These are phyloP conservation scores for Ahaetulla prasina DNA, from an alignment of 2,113 vertebrate species.

Conservation along the genomic window DNA sequence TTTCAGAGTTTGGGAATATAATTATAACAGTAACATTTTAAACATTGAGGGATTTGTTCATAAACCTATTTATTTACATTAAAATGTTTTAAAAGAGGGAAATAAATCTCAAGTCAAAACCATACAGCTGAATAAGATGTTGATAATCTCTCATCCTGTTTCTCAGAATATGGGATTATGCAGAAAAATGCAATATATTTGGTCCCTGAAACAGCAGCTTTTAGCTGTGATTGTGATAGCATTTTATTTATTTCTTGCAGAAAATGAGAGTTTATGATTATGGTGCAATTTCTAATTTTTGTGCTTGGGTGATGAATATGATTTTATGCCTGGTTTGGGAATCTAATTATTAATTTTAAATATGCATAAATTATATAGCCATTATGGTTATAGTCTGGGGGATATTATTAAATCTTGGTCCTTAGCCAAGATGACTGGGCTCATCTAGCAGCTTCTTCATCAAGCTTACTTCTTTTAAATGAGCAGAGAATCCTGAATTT, in stretches of 20 bases:
- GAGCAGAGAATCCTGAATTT: not conserved
- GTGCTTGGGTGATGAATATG: not conserved
- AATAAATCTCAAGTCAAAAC: not conserved
- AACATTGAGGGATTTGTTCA: not conserved
- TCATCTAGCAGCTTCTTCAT: not conserved
- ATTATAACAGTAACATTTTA: not conserved
- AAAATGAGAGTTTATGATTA: not conserved
- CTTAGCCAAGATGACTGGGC: not conserved
- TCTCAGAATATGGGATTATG: not conserved
- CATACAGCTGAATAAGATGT: not conserved
- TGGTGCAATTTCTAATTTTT: not conserved
- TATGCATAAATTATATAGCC: not conserved
- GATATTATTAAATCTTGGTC: not conserved
- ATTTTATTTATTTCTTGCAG: not conserved
- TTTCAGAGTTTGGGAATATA: not conserved
- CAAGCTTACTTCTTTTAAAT: not conserved
- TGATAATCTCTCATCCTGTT: not conserved
- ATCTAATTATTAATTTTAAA: conserved; percentile 4
- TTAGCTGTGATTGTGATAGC: not conserved
- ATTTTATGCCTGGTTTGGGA: not conserved
- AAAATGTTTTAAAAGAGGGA: not conserved
- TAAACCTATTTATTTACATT: not conserved
- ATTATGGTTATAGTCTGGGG: not conserved
- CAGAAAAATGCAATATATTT: not conserved
- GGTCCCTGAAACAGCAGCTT: not conserved